phyloP scores from a whole-genome alignment of 2,797 vertebrate species.

The Botia almorhae region DNA sequence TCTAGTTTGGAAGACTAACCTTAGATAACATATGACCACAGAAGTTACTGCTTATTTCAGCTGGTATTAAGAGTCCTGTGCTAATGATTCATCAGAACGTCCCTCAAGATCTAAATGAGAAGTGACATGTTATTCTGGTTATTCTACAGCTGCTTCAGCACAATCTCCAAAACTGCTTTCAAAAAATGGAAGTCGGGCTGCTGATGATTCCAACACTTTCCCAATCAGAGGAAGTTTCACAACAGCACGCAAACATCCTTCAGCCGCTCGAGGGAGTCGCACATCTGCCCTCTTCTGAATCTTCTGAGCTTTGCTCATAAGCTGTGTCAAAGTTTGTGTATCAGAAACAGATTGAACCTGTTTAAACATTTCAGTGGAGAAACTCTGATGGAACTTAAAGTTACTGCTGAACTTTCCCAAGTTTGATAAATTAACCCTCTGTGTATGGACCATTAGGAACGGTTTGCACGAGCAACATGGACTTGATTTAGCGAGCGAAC shows the following conservation, averaged over 20 bases:
- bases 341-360: not conserved
- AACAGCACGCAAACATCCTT: slow-evolving; percentile 47
- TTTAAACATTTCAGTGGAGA: not conserved
- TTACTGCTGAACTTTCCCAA: slow-evolving; percentile 25
- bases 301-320: not conserved
- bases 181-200: slow-evolving; percentile 43
- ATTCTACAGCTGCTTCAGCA: slow-evolving; percentile 39
- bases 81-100: slow-evolving; percentile 44
- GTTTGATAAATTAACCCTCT: slow-evolving; percentile 1
- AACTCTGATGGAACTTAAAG: slow-evolving; percentile 6
- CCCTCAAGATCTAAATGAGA: not conserved
- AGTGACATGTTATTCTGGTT: not conserved
- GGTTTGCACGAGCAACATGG: slow-evolving; percentile 33
- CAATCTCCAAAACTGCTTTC: slow-evolving; percentile 27
- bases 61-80: slow-evolving; percentile 22
- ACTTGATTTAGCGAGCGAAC: slow-evolving; percentile 30
- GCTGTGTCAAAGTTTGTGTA: not conserved
- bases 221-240: slow-evolving; percentile 60
- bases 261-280: slow-evolving; percentile 4
- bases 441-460: slow-evolving; percentile 15
- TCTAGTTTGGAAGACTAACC: not conserved
- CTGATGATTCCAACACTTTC: slow-evolving; percentile 50
- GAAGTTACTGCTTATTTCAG: slow-evolving; percentile 6
- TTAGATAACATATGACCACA: not conserved
- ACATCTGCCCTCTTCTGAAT: not conserved